phyloP scores from a whole-genome alignment of 2,888 invertebrate genomes.

The Xestia xanthographa region DNA sequence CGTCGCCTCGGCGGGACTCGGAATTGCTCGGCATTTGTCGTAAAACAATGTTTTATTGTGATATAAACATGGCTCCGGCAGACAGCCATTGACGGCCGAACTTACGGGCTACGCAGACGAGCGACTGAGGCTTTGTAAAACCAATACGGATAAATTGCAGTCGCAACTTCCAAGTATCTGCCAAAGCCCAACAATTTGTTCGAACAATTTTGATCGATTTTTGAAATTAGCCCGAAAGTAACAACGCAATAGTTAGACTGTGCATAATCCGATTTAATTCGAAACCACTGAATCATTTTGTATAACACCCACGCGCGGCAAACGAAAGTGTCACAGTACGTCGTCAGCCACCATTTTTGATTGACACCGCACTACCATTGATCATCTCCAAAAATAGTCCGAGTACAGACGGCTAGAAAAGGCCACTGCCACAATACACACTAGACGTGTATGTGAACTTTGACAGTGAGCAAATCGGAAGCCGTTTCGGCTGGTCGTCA shows the following conservation, averaged over 20 bases:
- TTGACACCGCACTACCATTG: slow-evolving; percentile 25
- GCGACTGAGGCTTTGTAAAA: slow-evolving; percentile 6
- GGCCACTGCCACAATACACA: neutral
- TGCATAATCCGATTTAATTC: neutral
- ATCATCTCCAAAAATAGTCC: slow-evolving; percentile 29
- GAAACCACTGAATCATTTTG: neutral
- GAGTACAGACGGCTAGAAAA: neutral
- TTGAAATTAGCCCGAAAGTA: neutral
- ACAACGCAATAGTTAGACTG: neutral
- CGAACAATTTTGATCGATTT: neutral
- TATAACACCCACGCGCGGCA: neutral
- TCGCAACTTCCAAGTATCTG: neutral
- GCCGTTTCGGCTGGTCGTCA: neutral
- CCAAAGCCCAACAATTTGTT: neutral
- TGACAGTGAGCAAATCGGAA: neutral
- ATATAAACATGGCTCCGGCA: slow-evolving; percentile 77
- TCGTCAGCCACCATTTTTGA: slow-evolving; percentile 1
- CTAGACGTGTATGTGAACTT: neutral
- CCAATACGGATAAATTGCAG: neutral
- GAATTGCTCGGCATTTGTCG: slow-evolving; percentile 72
- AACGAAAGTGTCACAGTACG: neutral
- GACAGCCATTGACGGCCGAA: slow-evolving; percentile 78
- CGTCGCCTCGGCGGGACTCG: slow-evolving; percentile 54
- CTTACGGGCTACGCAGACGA: slow-evolving; percentile 56
- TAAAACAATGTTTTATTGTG: slow-evolving; percentile 81